Base-by-base conservation (phyloP, 92 coral and sea anemone species). In the Actinernus sp. region DNA sequence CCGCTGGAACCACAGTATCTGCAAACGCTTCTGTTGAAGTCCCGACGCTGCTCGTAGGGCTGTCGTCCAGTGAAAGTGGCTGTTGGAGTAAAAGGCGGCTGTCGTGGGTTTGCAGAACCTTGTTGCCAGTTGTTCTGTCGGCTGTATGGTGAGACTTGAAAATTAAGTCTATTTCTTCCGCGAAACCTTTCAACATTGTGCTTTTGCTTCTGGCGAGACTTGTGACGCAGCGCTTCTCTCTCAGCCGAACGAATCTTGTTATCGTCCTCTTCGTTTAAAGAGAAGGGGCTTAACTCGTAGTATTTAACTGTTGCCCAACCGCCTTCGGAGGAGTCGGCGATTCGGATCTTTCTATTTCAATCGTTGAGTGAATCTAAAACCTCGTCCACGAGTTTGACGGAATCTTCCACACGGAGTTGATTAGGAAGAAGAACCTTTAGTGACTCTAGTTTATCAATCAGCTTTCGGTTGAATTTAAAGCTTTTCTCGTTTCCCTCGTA, bases 281-380 rank as follows among this genome's bases (percentile, higher is more conserved):
- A 22, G n/a, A 55, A 12, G 3, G 44, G 31, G 14, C n/a, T 18
- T 22, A 36, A 22, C 39, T 55, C 61, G 61, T 55, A 55, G 30
- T 55, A 36, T 36, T 55, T 55, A 4, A 55, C 61, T 12, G 61
- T 55, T 18, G 25, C 13, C 61, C 61, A 55, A 26, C 61, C 61
- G 3, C 40, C 61, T 26, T 55, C 61, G 13, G 61, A 55, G 25
- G 40, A 55, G 25, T 55, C 61, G 40, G 61, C 61, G 9, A 26
- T 18, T 18, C 61, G 22, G 4, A 55, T 55, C 43, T 55, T 55
- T 18, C 61, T 13, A 26, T 55, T 55, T 18, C 61, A 13, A 3
- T 55, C 61, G 43, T 55, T 30, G 9, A 55, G 22, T 8, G 25
- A 36, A 8, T 26, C 18, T 26, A 55, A 13, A 9, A 36, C 61